Base-by-base conservation (phyloP, 2,797 vertebrate species). In the Kryptopterus vitreolus region DNA sequence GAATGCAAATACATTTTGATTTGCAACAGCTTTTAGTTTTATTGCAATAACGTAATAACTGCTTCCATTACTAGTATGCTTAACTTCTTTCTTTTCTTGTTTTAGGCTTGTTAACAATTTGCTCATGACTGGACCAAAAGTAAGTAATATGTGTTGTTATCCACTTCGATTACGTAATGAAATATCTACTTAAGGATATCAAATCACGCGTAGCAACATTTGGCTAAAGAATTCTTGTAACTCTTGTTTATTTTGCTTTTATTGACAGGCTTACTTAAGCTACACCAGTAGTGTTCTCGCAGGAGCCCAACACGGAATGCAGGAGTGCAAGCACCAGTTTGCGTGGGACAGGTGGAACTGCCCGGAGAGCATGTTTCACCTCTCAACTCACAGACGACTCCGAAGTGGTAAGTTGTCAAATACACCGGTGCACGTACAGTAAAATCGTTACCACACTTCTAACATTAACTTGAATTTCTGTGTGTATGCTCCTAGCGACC, bases 331-430 rank as follows among this genome's bases (percentile, higher is more conserved):
- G 87, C 95, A 97, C 87, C 98, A 99, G 93, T 99, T 99, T 77
- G 95, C 95, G 78, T 99, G 98, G 98, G 98, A 99, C 85, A 97
- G 97, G 87, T 99, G 98, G 98, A 98, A 99, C 91, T 99, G 98
- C 82, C 98, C 98, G 0, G 98, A 99, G 92, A 95, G 98, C 90
- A 97, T 95, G 0, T 91, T 99, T 91, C 96, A 98, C 80, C 93
- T 95, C 59, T 94, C 95, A 5, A 94, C 94, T 0, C 93, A 95
- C 83, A 96, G 92, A 89, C 94, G 94, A 82, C 92, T 96, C 24
- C 93, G 94, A 87, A 93, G 94, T 5, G 96, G 98, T 99, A 90
- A 83, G 83, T 77, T 57, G 2, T 13, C 20, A 52, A 46, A 63
- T 63, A 13, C n/a, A 29, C 22, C 57, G 76, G 22, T 57, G 4